Conservation (phyloP, 2,888 invertebrate genomes). For the Pyrgus malvae region DNA sequence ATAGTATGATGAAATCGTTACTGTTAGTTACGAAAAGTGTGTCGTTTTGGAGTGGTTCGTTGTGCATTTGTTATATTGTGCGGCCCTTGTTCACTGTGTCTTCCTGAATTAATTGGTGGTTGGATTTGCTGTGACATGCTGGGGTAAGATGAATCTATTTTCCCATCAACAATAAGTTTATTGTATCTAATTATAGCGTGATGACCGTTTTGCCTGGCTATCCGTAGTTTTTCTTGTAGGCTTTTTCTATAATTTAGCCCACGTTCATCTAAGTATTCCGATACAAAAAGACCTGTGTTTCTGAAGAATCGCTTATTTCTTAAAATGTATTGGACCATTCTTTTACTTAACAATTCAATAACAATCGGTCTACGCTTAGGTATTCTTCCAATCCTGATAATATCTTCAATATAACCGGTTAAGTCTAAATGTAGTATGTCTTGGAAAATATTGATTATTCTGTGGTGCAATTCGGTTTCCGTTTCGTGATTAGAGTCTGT, state of each 20-base stretch:
- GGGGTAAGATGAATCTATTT: no score
- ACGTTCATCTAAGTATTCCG: conserved; percentile 19
- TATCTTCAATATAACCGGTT: conserved; percentile 18
- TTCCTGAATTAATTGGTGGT: no score
- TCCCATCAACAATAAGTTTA: no score
- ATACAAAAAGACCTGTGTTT: conserved; percentile 19
- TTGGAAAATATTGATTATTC: conserved; percentile 7
- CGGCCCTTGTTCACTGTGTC: no score
- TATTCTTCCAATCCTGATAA: conserved; percentile 19
- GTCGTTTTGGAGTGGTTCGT: no score
- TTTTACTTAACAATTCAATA: conserved; percentile 24
- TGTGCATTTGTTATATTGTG: no score
- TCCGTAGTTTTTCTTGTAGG: not conserved
- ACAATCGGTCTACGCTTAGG: conserved; percentile 13
- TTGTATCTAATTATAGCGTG: no score
- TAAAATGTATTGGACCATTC: conserved; percentile 18
- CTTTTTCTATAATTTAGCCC: conserved; percentile 2
- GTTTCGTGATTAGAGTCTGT: conserved; percentile 15
- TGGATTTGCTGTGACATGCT: no score
- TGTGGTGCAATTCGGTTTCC: conserved; percentile 10
- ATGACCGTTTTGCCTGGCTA: conserved; percentile 8
- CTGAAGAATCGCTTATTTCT: conserved; percentile 14
- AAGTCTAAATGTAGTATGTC: conserved; percentile 16
- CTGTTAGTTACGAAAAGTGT: no score
- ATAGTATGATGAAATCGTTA: no score